phyloP scores from a whole-genome alignment of 2,888 invertebrate genomes.

The Diaprepes abbreviatus region DNA sequence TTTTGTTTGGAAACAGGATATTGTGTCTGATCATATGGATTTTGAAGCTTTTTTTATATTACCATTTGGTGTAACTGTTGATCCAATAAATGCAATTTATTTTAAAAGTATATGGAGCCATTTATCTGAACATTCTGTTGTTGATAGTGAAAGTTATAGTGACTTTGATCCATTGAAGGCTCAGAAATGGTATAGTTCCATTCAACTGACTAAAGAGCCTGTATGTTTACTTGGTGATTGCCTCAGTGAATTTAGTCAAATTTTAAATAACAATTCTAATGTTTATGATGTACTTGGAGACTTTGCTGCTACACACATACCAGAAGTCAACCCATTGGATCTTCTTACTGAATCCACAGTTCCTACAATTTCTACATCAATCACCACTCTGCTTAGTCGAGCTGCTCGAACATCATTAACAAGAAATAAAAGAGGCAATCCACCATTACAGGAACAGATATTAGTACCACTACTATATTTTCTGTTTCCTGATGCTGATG shows the following conservation, averaged over 20 bases:
- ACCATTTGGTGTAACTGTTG: slow-evolving; percentile 88
- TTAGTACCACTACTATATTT: slow-evolving; percentile 84
- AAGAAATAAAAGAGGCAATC: slow-evolving; percentile 70
- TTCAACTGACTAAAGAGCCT: slow-evolving; percentile 77
- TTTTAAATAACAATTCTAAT: slow-evolving; percentile 72
- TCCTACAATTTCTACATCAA: slow-evolving; percentile 71
- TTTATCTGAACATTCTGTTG: slow-evolving; percentile 86
- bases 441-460: slow-evolving; percentile 83
- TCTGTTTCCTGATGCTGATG: slow-evolving; percentile 90
- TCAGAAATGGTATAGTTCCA: slow-evolving; percentile 82
- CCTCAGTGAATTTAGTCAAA: slow-evolving; percentile 78
- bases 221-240: slow-evolving; percentile 84
- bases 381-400: slow-evolving; percentile 69
- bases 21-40: slow-evolving; percentile 72
- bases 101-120: slow-evolving; percentile 90
- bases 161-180: slow-evolving; percentile 89
- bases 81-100: slow-evolving; percentile 84
- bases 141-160: slow-evolving; percentile 89
- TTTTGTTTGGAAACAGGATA: slow-evolving; percentile 76
- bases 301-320: slow-evolving; percentile 63
- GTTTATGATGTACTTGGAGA: slow-evolving; percentile 72
- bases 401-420: slow-evolving; percentile 68
- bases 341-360: slow-evolving; percentile 84
- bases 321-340: slow-evolving; percentile 71
- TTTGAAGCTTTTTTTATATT: slow-evolving; percentile 72